A percentile compares a stretch with the other conserved stretches of the same genome.
phyloP scores from a whole-genome alignment of 2,888 invertebrate species.

The Plutella xylostella region DNA sequence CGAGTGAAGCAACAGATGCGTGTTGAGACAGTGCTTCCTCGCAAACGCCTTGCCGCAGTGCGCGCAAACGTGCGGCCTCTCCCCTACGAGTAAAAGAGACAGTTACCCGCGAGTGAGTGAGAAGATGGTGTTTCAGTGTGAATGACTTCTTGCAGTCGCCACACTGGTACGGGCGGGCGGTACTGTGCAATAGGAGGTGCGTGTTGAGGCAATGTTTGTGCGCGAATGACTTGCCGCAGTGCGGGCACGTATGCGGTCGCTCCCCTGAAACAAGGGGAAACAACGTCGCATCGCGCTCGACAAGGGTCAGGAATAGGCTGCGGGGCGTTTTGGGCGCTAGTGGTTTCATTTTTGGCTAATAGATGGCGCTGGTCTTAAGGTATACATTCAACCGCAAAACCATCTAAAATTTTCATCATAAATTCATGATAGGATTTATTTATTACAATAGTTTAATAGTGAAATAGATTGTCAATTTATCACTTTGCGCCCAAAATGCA shows the following conservation, averaged over 20 bases:
- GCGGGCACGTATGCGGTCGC: constrained; percentile 74
- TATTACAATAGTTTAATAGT: too few species aligned
- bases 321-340: background rate
- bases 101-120: constrained; percentile 72
- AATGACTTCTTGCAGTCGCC: constrained; percentile 80
- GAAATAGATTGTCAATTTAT: too few species aligned
- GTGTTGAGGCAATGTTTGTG: constrained; percentile 81
- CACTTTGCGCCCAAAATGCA: too few species aligned
- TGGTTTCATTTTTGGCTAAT: background rate
- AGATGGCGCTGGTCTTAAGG: too few species aligned
- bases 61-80: constrained; percentile 81
- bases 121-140: constrained; percentile 78
- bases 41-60: constrained; percentile 87
- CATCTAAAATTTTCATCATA: too few species aligned
- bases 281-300: background rate
- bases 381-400: too few species aligned
- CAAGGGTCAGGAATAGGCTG: background rate
- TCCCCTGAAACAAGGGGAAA: constrained; percentile 46
- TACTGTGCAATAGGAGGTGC: constrained; percentile 76
- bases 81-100: constrained; percentile 49
- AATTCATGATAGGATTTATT: too few species aligned
- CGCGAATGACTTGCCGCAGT: constrained; percentile 77
- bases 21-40: constrained; percentile 85
- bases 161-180: constrained; percentile 78
- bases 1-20: constrained; percentile 83